Conservation (phyloP, 2,113 vertebrate species). For the Elephantulus edwardii region DNA sequence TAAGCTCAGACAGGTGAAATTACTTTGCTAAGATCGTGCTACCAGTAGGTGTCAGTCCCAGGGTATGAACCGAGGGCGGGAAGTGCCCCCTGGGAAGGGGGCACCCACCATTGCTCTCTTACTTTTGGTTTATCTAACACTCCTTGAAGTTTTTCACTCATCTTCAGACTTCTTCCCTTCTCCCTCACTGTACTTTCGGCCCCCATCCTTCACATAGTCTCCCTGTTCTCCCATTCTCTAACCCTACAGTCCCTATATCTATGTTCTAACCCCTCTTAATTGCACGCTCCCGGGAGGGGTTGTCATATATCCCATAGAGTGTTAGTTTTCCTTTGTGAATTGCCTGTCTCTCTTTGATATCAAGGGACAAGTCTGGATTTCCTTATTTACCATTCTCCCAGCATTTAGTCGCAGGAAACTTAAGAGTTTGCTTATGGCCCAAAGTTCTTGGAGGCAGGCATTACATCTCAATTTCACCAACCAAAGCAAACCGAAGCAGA, state of each 20-base stretch:
- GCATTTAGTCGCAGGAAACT: neutral
- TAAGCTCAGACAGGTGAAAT: neutral
- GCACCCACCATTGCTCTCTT: neutral
- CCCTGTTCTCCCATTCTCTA: neutral
- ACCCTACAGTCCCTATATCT: neutral
- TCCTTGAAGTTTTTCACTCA: no score
- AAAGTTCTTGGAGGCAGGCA: neutral
- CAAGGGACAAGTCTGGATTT: neutral
- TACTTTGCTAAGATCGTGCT: neutral
- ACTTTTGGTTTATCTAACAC: neutral
- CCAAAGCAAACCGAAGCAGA: neutral
- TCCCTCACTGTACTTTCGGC: neutral
- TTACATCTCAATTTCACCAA: neutral
- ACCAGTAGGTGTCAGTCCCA: neutral
- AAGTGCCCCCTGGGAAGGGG: neutral
- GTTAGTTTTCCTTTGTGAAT: neutral
- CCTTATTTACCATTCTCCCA: neutral
- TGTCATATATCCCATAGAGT: rapidly evolving
- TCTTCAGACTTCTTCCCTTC: neutral
- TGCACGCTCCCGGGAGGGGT: neutral
- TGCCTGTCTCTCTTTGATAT: neutral
- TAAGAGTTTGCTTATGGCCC: neutral
- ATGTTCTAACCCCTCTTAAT: neutral
- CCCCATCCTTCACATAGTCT: neutral
- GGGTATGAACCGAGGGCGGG: neutral